Evolutionary conservation across 2,888 invertebrate genomes (phyloP).

Genomic region (Gymnocheta viridis): DNA sequence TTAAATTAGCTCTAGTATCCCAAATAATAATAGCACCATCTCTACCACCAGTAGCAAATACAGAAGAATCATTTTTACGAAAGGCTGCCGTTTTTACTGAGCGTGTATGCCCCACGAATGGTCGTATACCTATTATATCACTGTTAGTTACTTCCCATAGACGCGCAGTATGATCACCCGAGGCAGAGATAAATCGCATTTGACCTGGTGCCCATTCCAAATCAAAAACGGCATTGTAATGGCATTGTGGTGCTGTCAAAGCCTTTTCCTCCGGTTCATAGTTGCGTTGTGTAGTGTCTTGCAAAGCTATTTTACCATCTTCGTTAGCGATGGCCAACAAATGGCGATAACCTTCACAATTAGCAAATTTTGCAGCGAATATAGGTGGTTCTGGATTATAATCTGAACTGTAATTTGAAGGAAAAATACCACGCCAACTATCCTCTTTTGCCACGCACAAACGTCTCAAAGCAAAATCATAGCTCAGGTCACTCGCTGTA

Average conservation of each 20-base stretch:
- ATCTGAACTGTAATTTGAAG: conserved; percentile 82
- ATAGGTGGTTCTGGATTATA: conserved; percentile 88
- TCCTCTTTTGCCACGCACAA: conserved; percentile 86
- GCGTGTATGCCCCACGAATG: conserved; percentile 89
- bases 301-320: conserved; percentile 86
- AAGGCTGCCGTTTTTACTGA: conserved; percentile 93
- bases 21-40: conserved; percentile 94
- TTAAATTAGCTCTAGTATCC: conserved; percentile 87
- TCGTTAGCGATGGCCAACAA: conserved; percentile 92
- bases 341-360: conserved; percentile 86
- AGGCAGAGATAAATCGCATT: conserved; percentile 91
- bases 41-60: conserved; percentile 93
- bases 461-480: conserved; percentile 86
- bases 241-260: conserved; percentile 85
- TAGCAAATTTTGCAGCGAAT: conserved; percentile 91
- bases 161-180: conserved; percentile 91
- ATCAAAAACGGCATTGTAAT: conserved; percentile 95
- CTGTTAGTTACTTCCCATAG: conserved; percentile 88
- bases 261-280: conserved; percentile 80
- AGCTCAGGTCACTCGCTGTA: conserved; percentile 84
- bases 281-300: conserved; percentile 83
- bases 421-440: conserved; percentile 86
- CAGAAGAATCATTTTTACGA: conserved; percentile 86
- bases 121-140: conserved; percentile 82
- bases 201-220: conserved; percentile 91